Percentiles rank a stretch among this genome's conserved stretches.
Conservation (phyloP, 2,113 vertebrate genomes). For the Regulus satrapa region DNA sequence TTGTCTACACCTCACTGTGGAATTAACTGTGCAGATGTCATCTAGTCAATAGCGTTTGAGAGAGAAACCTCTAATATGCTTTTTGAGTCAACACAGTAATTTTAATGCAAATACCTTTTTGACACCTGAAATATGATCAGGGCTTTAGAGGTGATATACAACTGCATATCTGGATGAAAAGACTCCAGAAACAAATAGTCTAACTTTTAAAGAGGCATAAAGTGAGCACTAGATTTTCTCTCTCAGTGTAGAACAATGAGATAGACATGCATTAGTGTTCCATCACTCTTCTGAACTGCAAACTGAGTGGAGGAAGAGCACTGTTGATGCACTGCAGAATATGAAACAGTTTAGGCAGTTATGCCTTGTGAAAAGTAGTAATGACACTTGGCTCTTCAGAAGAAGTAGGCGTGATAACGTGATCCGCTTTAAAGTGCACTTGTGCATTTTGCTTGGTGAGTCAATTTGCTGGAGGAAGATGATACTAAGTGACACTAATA, state of each 20-base stretch:
- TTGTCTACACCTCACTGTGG: neutral
- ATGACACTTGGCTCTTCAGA: conserved; percentile 45
- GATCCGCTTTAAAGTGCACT: conserved; percentile 45
- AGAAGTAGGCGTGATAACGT: conserved; percentile 51
- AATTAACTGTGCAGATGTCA: neutral
- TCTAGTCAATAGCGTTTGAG: neutral
- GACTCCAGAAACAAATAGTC: neutral
- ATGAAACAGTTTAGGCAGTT: conserved; percentile 41
- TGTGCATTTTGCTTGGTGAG: conserved; percentile 57
- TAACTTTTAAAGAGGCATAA: neutral
- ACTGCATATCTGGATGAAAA: neutral
- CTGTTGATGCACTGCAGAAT: conserved; percentile 44
- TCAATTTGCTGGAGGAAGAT: conserved; percentile 60
- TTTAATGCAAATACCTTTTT: neutral
- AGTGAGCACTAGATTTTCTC: neutral
- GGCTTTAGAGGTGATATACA: neutral
- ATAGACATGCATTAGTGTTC: conserved; percentile 11
- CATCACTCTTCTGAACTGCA: conserved; percentile 11
- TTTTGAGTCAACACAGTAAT: neutral
- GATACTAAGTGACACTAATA: conserved; percentile 66
- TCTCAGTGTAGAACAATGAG: neutral
- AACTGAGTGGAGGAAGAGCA: neutral
- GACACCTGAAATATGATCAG: neutral
- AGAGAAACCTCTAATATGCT: neutral
- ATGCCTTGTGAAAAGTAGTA: conserved; percentile 57